Percentiles rank a stretch among this genome's conserved stretches.
Evolutionary conservation across 2,113 vertebrate genomes (phyloP).

Genomic region (Rhinopomastus cyanomelas): DNA sequence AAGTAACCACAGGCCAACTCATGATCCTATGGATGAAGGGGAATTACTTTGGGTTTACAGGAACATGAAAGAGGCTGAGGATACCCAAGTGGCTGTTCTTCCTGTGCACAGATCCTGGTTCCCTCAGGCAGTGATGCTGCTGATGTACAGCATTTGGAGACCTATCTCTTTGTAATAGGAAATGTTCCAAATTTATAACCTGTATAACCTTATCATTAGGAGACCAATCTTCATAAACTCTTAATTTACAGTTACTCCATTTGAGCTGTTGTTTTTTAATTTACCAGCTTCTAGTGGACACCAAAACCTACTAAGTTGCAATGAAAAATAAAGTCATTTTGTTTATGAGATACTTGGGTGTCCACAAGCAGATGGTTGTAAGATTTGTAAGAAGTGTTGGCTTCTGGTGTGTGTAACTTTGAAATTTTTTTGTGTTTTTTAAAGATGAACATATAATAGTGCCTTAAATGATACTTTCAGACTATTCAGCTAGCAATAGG

Average conservation of each 20-base stretch:
- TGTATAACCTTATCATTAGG: background rate
- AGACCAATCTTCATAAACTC: background rate
- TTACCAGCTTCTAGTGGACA: background rate
- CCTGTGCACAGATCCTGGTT: background rate
- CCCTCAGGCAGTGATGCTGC: background rate
- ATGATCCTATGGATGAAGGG: accelerated
- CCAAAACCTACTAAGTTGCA: background rate
- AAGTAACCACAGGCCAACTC: background rate
- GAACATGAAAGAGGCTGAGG: background rate
- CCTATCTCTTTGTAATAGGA: background rate
- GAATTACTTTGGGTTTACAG: background rate
- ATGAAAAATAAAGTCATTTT: background rate
- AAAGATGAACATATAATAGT: background rate
- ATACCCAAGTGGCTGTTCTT: background rate
- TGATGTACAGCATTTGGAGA: background rate
- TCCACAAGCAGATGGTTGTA: background rate
- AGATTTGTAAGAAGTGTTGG: background rate
- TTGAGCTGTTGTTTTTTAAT: background rate
- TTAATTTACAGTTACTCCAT: background rate
- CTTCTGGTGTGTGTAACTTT: background rate
- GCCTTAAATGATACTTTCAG: background rate
- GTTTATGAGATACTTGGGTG: background rate
- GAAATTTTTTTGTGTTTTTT: background rate
- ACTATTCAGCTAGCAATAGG: background rate
- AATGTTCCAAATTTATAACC: background rate